Evolutionary conservation across 2,888 invertebrate species (phyloP), one percentile per base, ranked within the genome.

Genomic region (Drosophila affinis): DNA sequence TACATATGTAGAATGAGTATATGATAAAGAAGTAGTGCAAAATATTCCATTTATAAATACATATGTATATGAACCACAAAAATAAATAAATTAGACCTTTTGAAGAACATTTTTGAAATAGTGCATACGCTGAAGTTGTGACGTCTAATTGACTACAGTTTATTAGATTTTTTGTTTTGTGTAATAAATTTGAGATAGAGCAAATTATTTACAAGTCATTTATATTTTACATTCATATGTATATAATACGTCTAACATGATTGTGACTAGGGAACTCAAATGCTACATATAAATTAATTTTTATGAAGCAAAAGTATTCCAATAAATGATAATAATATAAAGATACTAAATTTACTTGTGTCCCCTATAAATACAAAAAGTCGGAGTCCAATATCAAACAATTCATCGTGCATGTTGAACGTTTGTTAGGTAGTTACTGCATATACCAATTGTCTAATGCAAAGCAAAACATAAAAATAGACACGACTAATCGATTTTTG

Each of bases 11-110:
- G 49, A 57, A 57, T 39, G 61, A 59, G 62, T 62, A 62, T 44
- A 62, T 71, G 71, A 65, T 47, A n/a, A 14, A 39, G 67, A 76
- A 55, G 29, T 51, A 65, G 62, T 57, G 57, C 56, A 46, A 61
- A 57, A 44, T 57, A 61, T 62, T 45, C 18, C 21, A 51, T 21
- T 39, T 51, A 57, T 32, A 57, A 27, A 57, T 57, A 57, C 27
- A 57, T 57, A 51, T 27, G 29, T 18, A 49, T 44, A 46, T 39
- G 14, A 47, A 61, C 48, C 52, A 54, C 24, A 59, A 46, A 63
- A 65, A 39, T 14, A 39, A 60, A 73, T 71, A 63, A 55, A 65
- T 55, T 21, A 57, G 57, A 44, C 57, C 48, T 58, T 47, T 18
- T 56, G 45, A 53, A 58, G 48, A 39, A 39, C 14, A 39, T 39